Evolutionary conservation across 2,113 vertebrate species (phyloP).

Genomic region (Leiothrix lutea): DNA sequence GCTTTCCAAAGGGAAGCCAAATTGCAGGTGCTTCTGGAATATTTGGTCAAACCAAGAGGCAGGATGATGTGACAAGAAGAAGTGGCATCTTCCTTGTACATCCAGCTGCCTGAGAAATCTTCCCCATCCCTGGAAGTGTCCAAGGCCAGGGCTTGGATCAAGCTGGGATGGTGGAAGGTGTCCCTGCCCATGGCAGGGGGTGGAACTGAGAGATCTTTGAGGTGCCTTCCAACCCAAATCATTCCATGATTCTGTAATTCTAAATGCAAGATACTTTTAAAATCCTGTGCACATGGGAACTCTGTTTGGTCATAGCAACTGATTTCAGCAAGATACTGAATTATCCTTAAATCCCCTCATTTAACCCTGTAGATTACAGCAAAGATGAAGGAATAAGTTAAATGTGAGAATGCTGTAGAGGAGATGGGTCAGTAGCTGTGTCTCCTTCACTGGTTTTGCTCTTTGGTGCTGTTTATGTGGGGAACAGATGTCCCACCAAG

Average conservation of each 20-base stretch:
- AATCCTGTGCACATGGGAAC: rapidly evolving
- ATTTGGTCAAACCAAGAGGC: not conserved
- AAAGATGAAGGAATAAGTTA: not conserved
- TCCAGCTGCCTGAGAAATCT: not conserved
- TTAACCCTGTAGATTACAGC: not conserved
- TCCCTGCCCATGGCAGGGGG: not conserved
- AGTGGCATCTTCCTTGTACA: not conserved
- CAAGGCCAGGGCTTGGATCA: not conserved
- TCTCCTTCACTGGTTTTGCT: not conserved
- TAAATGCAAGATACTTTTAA: not conserved
- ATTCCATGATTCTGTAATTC: not conserved
- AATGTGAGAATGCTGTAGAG: not conserved
- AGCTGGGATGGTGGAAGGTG: not conserved
- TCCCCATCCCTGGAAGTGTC: not conserved
- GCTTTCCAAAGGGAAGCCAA: not conserved
- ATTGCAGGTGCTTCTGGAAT: not conserved
- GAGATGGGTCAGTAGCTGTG: not conserved
- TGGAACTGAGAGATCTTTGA: not conserved
- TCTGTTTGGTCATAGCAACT: not conserved
- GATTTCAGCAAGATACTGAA: not conserved
- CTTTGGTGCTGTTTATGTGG: not conserved
- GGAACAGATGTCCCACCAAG: not conserved
- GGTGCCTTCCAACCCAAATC: not conserved
- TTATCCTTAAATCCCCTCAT: not conserved
- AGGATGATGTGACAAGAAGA: not conserved